Conservation (phyloP, 2,113 vertebrate species). For the Capreolus pygargus region DNA sequence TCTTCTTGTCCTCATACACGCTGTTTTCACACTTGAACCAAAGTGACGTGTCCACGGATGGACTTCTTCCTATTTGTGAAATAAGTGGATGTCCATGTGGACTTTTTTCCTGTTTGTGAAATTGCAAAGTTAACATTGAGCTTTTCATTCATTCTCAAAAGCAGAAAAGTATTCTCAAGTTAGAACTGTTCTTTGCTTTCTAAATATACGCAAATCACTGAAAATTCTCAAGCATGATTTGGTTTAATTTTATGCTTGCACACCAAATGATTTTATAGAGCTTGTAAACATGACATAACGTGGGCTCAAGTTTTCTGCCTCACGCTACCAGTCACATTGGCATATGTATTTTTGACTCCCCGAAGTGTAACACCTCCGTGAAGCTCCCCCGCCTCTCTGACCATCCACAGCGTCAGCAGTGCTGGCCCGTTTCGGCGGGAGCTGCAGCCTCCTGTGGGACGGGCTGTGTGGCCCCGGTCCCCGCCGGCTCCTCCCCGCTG, state of each 20-base stretch:
- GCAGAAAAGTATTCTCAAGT: neutral
- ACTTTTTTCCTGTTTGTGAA: neutral
- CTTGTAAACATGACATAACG: accelerated
- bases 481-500: neutral
- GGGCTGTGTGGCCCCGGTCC: neutral
- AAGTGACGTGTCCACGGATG: neutral
- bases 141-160: neutral
- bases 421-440: accelerated
- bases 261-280: neutral
- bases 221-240: neutral
- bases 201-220: neutral
- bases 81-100: neutral
- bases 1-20: neutral
- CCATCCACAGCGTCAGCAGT: accelerated
- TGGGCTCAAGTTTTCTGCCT: neutral
- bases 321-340: neutral
- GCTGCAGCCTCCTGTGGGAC: neutral
- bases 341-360: neutral
- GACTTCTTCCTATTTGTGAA: too few species aligned
- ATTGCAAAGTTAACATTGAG: neutral
- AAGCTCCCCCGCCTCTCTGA: neutral
- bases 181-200: neutral
- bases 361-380: accelerated
- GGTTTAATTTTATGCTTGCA: neutral
- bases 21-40: too few species aligned